Base-by-base conservation (phyloP, 2,888 invertebrate genomes). In the Drosophila algonquin region DNA sequence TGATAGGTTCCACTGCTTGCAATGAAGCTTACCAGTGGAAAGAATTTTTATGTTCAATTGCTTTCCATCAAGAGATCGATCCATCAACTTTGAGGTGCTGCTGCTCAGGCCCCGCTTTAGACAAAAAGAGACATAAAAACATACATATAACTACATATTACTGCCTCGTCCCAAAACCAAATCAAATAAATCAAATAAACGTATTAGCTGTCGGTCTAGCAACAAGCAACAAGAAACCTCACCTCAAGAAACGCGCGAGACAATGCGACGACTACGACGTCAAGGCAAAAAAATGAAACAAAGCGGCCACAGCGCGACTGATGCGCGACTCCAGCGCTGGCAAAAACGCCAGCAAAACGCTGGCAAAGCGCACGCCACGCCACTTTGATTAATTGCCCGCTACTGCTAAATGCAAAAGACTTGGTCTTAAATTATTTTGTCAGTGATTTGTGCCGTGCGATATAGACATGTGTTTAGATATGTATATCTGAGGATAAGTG, bases 301-400 rank as follows among this genome's bases (percentile, higher is more conserved):
- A 40, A 40, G 14, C 40, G 40, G 6, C 14, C 7, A 7, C 40
- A 40, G 40, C 40, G 6, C 40, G 40, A 40, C 40, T 40, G 7
- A 40, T 6, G n/a, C 40, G 40, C 40, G 40, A 40, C 40, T 40
- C 14, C 6, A n/a, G 40, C 40, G 40, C 40, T 14, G 14, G 14
- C 14, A 40, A 40, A 40, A 7, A 14, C 14, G 40, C 14, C 4
- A 35, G 35, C 12, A 35, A 35, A 62, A 73, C 78, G 76, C 75
- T 4, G 57, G 67, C 32, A 71, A 85, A 76, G 57, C 85, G 86
- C 83, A 72, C 52, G 75, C 51, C 21, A 21, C 21, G 21, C 21
- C 21, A 21, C 71, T 80, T 80, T 83, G 81, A 83, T 83, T 83
- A 83, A 86, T 86, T 75, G 77, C 70, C 14, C 18, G 35, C 45